A percentile compares a stretch with the other conserved stretches of the same genome.
phyloP scores from a whole-genome alignment of 2,888 invertebrate genomes.

The Nomada fabriciana region DNA sequence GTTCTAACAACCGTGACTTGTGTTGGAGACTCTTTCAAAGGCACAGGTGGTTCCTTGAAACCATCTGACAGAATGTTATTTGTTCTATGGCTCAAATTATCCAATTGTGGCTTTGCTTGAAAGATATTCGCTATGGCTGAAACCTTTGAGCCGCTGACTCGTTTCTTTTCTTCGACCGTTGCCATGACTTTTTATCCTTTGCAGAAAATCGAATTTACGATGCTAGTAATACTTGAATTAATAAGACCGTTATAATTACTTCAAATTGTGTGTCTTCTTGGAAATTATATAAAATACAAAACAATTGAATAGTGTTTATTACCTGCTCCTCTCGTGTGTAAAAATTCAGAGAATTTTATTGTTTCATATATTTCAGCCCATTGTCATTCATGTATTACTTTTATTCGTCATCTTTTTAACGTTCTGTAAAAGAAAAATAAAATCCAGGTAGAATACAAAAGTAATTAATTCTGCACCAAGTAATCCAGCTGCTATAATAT shows the following conservation, averaged over 20 bases:
- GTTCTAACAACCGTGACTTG: slow-evolving; percentile 92
- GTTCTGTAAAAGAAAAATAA: slow-evolving; percentile 57
- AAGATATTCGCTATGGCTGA: slow-evolving; percentile 96
- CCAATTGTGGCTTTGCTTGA: slow-evolving; percentile 86
- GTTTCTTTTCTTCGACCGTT: slow-evolving; percentile 89
- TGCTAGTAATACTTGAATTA: no score
- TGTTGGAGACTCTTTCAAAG: slow-evolving; percentile 81
- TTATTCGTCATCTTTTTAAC: slow-evolving; percentile 66
- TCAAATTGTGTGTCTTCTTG: neutral
- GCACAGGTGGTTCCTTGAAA: slow-evolving; percentile 84
- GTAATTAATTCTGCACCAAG: neutral
- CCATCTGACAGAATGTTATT: slow-evolving; percentile 79
- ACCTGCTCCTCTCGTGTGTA: slow-evolving; percentile 29
- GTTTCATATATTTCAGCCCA: slow-evolving; percentile 77
- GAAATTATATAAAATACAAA: neutral
- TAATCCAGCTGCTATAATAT: neutral
- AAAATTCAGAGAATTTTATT: slow-evolving; percentile 30
- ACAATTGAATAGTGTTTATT: neutral
- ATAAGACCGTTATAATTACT: neutral
- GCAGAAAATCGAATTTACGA: neutral
- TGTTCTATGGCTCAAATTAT: slow-evolving; percentile 79
- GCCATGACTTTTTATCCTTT: slow-evolving; percentile 81
- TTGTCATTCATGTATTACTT: slow-evolving; percentile 74
- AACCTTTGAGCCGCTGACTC: slow-evolving; percentile 91
- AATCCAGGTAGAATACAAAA: slow-evolving; percentile 8